Percentiles rank a stretch among this genome's conserved stretches.
Evolutionary conservation across 2,888 invertebrate species (phyloP).

Genomic region (Lydus trimaculatus): DNA sequence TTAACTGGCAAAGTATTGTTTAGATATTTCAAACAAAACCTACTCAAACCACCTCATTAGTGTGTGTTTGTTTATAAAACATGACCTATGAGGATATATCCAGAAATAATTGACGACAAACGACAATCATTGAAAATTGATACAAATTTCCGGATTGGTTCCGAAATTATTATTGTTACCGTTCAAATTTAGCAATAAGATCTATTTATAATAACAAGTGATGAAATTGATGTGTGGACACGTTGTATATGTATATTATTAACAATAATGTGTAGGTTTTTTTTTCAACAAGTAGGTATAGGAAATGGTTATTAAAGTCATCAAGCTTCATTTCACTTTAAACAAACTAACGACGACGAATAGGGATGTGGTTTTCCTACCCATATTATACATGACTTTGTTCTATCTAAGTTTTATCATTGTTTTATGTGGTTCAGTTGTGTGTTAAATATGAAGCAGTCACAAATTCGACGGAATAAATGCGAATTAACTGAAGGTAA

Average conservation of each 20-base stretch:
- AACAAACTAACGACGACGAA: slow-evolving; percentile 9
- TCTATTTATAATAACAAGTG: not conserved
- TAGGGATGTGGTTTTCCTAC: slow-evolving; percentile 46
- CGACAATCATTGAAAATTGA: too few species aligned
- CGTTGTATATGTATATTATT: not conserved
- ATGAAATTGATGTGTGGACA: not conserved
- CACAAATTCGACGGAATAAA: slow-evolving; percentile 21
- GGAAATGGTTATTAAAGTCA: slow-evolving; percentile 43
- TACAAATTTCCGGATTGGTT: not conserved
- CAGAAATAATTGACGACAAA: not conserved
- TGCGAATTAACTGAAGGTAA: slow-evolving; percentile 30
- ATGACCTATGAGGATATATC: too few species aligned
- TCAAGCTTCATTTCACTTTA: slow-evolving; percentile 35
- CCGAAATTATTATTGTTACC: not conserved
- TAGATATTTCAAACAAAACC: too few species aligned
- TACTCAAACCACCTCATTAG: too few species aligned
- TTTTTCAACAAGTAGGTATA: slow-evolving; percentile 25
- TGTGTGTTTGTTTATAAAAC: too few species aligned
- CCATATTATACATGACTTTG: slow-evolving; percentile 24
- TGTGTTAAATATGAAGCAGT: slow-evolving; percentile 22
- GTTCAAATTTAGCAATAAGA: not conserved
- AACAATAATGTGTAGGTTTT: not conserved
- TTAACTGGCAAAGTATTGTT: too few species aligned
- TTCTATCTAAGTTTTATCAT: slow-evolving; percentile 17
- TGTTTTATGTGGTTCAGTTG: slow-evolving; percentile 19